Conservation (phyloP, 2,797 vertebrate species). For the Typhlichthys subterraneus region DNA sequence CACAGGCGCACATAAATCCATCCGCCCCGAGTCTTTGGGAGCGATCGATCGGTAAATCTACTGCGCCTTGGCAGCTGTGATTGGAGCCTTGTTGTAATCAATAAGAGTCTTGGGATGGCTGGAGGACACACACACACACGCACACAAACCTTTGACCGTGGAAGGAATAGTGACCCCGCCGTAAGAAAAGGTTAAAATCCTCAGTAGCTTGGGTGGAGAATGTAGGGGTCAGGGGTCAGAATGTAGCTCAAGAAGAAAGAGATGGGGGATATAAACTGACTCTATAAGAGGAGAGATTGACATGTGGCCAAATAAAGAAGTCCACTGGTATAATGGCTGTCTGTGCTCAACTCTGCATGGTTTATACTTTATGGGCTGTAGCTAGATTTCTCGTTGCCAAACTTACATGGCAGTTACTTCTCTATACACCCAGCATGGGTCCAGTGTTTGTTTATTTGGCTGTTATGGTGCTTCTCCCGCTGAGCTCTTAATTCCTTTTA, state of each 20-base stretch:
- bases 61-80: slow-evolving; percentile 46
- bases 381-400: no score
- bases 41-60: slow-evolving; percentile 57
- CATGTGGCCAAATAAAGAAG: background rate
- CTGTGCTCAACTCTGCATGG: no score
- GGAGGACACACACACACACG: background rate
- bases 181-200: background rate
- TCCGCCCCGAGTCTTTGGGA: slow-evolving; percentile 18
- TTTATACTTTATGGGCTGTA: no score
- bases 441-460: background rate
- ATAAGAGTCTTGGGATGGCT: slow-evolving; percentile 33
- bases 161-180: slow-evolving; percentile 8
- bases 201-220: no score
- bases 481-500: slow-evolving; percentile 2
- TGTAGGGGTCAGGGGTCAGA: background rate
- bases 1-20: background rate
- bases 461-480: background rate
- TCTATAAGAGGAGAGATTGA: background rate
- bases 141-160: slow-evolving; percentile 9
- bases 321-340: no score
- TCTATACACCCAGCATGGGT: background rate
- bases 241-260: background rate
- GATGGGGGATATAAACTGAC: background rate
- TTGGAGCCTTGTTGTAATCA: slow-evolving; percentile 50
- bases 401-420: no score